Percentiles rank a stretch among this genome's conserved stretches.
phyloP scores from a whole-genome alignment of 2,113 vertebrate genomes.

The Elephantulus edwardii region DNA sequence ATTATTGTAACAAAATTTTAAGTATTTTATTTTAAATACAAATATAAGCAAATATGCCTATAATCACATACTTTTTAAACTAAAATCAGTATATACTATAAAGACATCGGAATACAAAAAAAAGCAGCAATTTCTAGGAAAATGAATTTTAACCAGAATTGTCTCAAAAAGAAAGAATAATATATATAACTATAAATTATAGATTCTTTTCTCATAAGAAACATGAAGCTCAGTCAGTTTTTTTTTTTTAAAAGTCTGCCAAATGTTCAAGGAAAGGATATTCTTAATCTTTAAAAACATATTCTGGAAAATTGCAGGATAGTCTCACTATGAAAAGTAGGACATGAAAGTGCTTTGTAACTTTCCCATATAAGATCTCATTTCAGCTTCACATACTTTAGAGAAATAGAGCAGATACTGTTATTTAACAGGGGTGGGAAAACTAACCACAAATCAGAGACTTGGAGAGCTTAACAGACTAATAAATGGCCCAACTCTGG shows the following conservation, averaged over 20 bases:
- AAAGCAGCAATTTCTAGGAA: slow-evolving; percentile 34
- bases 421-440: neutral
- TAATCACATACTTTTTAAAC: slow-evolving; percentile 32
- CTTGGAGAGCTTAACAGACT: neutral
- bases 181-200: slow-evolving; percentile 21
- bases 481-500: neutral
- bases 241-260: slow-evolving; percentile 21
- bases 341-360: neutral
- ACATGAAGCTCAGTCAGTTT: neutral
- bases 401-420: neutral
- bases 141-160: slow-evolving; percentile 21
- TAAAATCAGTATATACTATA: neutral
- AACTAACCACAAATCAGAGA: too few relatives aligned
- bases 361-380: slow-evolving; percentile 40
- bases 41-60: slow-evolving; percentile 26
- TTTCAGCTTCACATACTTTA: neutral
- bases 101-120: neutral
- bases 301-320: neutral
- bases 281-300: neutral
- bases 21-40: slow-evolving; percentile 9
- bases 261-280: slow-evolving; percentile 36
- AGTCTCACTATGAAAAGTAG: neutral
- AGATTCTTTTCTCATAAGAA: slow-evolving; percentile 52
- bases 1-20: slow-evolving; percentile 42
- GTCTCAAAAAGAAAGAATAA: slow-evolving; percentile 20